These are phyloP conservation scores for Procavia capensis DNA, from an alignment of 2,113 vertebrate species.

Conservation along the genomic window DNA sequence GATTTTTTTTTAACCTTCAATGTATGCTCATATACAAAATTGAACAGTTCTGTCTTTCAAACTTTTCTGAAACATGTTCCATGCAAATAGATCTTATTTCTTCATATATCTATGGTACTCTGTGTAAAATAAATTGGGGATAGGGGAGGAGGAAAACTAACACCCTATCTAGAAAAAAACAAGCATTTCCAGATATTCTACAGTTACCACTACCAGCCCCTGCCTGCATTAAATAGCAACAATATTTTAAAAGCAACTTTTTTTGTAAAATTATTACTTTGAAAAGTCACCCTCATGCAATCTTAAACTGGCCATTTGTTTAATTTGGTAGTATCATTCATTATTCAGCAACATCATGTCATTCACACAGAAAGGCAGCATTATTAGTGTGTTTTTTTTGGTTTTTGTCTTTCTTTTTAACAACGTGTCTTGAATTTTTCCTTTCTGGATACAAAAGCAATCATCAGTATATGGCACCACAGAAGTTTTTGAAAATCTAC, in stretches of 20 bases:
- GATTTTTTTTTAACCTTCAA: background rate
- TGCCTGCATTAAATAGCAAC: background rate
- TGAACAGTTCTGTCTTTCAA: background rate
- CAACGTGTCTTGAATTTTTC: background rate
- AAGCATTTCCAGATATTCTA: background rate
- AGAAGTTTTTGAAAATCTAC: conserved; percentile 38
- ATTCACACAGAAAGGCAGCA: background rate
- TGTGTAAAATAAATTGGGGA: background rate
- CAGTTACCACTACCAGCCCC: background rate
- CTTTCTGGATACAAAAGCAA: conserved; percentile 16
- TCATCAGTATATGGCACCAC: background rate
- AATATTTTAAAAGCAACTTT: conserved; percentile 60
- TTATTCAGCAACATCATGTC: conserved; percentile 26
- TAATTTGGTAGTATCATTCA: conserved; percentile 41
- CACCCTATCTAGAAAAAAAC: background rate
- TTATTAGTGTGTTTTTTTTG: background rate
- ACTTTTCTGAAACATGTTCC: background rate
- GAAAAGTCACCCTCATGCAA: conserved; percentile 44
- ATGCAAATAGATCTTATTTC: conserved; percentile 31
- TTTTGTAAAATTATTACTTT: conserved; percentile 59
- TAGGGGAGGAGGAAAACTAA: background rate
- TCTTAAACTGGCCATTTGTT: conserved; percentile 42
- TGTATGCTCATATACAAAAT: background rate
- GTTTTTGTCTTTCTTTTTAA: background rate
- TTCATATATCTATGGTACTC: background rate